Conservation (phyloP, 1,140 invertebrate species). For the Formica selysi region DNA sequence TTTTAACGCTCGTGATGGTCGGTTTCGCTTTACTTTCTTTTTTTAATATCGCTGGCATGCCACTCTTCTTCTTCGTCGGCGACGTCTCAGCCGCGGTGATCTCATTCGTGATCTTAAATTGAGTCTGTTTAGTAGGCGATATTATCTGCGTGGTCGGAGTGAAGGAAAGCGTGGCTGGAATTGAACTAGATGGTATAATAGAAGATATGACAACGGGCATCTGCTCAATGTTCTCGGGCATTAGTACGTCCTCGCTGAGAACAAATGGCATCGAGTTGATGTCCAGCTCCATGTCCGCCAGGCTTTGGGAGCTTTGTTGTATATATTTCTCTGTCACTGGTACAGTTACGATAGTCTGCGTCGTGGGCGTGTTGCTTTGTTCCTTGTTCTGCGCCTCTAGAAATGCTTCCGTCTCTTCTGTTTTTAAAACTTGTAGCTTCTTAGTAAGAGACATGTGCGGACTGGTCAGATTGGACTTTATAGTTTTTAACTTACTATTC, state of each 20-base stretch:
- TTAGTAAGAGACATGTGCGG: constrained; percentile 71
- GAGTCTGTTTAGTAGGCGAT: constrained; percentile 66
- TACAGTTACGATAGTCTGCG: constrained; percentile 62
- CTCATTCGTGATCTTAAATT: constrained; percentile 69
- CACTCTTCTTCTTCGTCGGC: constrained; percentile 81
- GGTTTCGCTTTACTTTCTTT: constrained; percentile 83
- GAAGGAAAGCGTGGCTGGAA: constrained; percentile 66
- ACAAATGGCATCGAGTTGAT: constrained; percentile 92
- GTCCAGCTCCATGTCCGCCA: constrained; percentile 89
- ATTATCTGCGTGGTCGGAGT: constrained; percentile 75
- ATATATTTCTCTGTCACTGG: constrained; percentile 77
- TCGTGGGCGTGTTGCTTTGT: constrained; percentile 63
- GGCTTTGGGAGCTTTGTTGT: constrained; percentile 79
- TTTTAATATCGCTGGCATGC: constrained; percentile 82
- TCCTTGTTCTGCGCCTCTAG: constrained; percentile 64
- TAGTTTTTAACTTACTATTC: constrained; percentile 73
- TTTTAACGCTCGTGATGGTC: constrained; percentile 84
- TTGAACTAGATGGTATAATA: constrained; percentile 82
- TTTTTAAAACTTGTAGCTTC: constrained; percentile 79
- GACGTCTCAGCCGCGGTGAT: constrained; percentile 51
- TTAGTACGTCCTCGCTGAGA: constrained; percentile 89
- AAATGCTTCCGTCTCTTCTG: constrained; percentile 70
- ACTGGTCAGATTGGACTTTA: constrained; percentile 36
- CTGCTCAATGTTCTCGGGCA: constrained; percentile 88
- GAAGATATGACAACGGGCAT: constrained; percentile 90